These are phyloP conservation scores for Neoscelio sp. DNA, from an alignment of 2,888 invertebrate species.

Conservation along the genomic window DNA sequence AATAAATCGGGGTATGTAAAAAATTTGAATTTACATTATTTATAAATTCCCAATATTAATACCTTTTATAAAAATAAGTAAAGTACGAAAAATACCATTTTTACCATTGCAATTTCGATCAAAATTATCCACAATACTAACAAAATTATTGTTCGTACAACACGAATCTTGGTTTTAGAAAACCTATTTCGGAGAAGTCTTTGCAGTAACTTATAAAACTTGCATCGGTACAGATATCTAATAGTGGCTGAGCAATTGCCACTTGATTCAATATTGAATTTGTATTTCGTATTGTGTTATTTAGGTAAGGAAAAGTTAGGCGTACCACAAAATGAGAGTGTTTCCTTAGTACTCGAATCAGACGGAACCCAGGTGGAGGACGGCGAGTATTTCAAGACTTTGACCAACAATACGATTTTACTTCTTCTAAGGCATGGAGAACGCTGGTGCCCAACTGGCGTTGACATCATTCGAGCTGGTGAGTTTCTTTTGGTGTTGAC, in stretches of 20 bases:
- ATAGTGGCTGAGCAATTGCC: neutral
- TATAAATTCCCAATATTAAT: no score
- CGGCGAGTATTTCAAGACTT: slow-evolving; percentile 97
- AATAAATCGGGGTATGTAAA: slow-evolving; percentile 89
- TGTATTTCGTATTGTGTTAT: slow-evolving; percentile 26
- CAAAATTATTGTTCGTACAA: no score
- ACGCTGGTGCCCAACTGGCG: slow-evolving; percentile 96
- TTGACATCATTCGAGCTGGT: slow-evolving; percentile 98
- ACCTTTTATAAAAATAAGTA: no score
- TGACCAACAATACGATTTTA: slow-evolving; percentile 95
- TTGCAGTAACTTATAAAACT: neutral
- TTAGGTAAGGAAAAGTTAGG: slow-evolving; percentile 95
- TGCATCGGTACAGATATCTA: neutral
- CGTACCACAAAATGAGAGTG: slow-evolving; percentile 93
- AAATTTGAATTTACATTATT: no score
- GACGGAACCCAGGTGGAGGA: slow-evolving; percentile 99
- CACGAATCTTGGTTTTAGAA: no score
- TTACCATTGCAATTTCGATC: no score
- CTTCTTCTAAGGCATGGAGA: slow-evolving; percentile 95
- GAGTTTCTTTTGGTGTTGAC: slow-evolving; percentile 77
- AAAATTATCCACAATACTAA: no score
- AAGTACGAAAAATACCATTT: no score
- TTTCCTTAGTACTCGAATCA: slow-evolving; percentile 95
- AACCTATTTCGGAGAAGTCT: neutral
- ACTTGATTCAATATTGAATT: neutral